Evolutionary conservation across 2,113 vertebrate species (phyloP), one percentile per base, ranked within the genome.

Genomic region (Engystomops pustulosus): DNA sequence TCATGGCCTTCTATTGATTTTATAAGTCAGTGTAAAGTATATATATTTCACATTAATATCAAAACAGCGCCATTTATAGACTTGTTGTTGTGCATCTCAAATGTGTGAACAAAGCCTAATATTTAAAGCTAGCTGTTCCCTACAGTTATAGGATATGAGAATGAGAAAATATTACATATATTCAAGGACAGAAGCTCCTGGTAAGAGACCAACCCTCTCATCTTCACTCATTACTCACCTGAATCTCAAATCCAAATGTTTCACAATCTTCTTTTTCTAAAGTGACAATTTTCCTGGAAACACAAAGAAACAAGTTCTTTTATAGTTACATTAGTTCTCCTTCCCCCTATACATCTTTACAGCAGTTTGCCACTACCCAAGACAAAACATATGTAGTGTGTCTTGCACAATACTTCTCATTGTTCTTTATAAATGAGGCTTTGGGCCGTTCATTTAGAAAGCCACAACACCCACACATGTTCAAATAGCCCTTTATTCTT

Each of bases 201-300:
- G 27, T n/a, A n/a, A n/a, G n/a, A n/a, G n/a, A n/a, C n/a, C 30
- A 10, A 0, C 4, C 2, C 17, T 1, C 27, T 32, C 12, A 2
- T 18, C 60, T 17, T 18, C 62, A 67, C 25, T 23, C 32, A 10
- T 18, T 14, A 27, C 62, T 92, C 89, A 98, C 97, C 96, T 98
- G 97, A 89, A 99, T 97, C 91, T 99, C 97, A 82, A 99, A 99
- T 38, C 97, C 97, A 1, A 98, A 99, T 1, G 95, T 89, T 86
- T 98, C 96, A 17, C 94, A 94, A 0, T 95, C 96, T 3, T 90
- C 91, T 84, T 98, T 99, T 90, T 97, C 93, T 89, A 99, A 87
- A 1, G 90, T 93, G 87, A 98, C 91, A 81, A 95, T 90, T 88
- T 95, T 97, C 88, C 97, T 98, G 89, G 23, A 91, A 15, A 86